Evolutionary conservation across 2,888 invertebrate species (phyloP), one percentile per base, ranked within the genome.

Genomic region (Timema podura): DNA sequence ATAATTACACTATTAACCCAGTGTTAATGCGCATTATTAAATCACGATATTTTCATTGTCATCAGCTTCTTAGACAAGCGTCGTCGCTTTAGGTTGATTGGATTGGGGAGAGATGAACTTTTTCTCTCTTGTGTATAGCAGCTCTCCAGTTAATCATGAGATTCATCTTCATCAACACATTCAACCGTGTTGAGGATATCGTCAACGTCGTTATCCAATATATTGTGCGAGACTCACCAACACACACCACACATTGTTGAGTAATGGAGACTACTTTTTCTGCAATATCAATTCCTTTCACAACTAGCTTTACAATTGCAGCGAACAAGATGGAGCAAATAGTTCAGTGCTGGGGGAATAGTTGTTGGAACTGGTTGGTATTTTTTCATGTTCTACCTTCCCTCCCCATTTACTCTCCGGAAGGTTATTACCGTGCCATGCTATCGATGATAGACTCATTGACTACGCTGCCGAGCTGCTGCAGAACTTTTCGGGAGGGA

Each of bases 301-400:
- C 44, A 61, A 61, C 61, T 30, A 44, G 61, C 9, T 61, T 61
- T 61, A 44, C 44, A 61, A 7, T 61, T 61, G 9, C 61, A 61
- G 61, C 61, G 30, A 30, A 61, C 61, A 61, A 61, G 61, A 61
- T 61, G 61, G 61, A 61, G 44, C 30, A 61, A 61, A 61, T 61
- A 61, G 16, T 30, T 45, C 44, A 45, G 61, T 61, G 61, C 61
- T 61, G 30, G 61, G 45, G 44, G 61, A 61, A 30, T 30, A n/a
- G 15, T 61, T 61, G 61, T 61, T 10, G 61, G 7, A 61, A 61
- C 45, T 61, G 61, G 16, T 61, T 61, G 7, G 1, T 10, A 61
- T 61, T 61, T n/a, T 30, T 61, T 45, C 61, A 30, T 61, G 44
- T 61, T 30, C 13, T 30, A 30, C 10, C 61, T 5, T 44, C 61